phyloP scores from a whole-genome alignment of 2,113 vertebrate genomes.

The Sclerurus mexicanus region DNA sequence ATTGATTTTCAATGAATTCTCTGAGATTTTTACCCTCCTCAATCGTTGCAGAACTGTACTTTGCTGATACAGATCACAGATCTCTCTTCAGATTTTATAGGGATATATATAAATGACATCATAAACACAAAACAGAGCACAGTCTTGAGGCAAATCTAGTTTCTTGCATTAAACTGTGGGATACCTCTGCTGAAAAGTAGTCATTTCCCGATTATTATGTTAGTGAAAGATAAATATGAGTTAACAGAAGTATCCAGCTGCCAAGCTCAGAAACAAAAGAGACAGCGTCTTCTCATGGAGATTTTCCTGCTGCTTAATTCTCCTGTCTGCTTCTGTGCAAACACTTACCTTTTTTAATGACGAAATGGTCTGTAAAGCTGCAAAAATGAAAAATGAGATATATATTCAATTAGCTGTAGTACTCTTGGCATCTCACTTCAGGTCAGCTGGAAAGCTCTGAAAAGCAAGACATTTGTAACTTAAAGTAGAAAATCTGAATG shows the following conservation, averaged over 20 bases:
- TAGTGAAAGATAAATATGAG: neutral
- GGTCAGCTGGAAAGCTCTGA: conserved; percentile 44
- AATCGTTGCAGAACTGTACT: neutral
- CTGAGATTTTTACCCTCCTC: neutral
- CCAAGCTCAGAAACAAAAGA: neutral
- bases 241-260: neutral
- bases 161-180: neutral
- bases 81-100: neutral
- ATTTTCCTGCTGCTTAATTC: conserved; percentile 5
- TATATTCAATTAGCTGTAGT: conserved; percentile 35
- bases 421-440: conserved; percentile 30
- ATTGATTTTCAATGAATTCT: neutral
- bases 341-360: conserved; percentile 34
- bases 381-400: conserved; percentile 1
- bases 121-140: neutral
- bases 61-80: neutral
- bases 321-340: conserved; percentile 1
- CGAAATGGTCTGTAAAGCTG: neutral
- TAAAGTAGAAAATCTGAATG: conserved; percentile 51
- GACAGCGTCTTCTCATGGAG: neutral
- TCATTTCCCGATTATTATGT: neutral
- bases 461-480: conserved; percentile 44
- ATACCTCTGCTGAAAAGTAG: neutral
- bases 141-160: neutral
- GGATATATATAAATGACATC: neutral